These are phyloP conservation scores for Polypterus bichir DNA, from an alignment of 2,113 vertebrate species.

Conservation along the genomic window DNA sequence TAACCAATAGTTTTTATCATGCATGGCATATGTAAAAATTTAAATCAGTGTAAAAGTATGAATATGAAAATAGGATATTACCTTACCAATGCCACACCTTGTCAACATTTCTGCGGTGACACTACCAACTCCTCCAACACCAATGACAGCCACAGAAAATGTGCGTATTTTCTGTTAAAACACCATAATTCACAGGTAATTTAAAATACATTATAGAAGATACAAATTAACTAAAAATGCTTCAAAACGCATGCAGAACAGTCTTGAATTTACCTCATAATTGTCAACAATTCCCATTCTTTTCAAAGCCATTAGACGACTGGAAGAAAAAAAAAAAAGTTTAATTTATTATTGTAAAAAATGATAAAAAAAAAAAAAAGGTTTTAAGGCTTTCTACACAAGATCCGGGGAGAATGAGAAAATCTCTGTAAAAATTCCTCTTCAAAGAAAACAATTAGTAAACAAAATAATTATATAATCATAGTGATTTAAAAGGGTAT, in stretches of 20 bases:
- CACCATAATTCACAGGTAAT: not conserved
- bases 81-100: conserved; percentile 98
- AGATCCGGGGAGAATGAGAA: no score
- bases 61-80: conserved; percentile 55
- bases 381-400: no score
- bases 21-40: not conserved
- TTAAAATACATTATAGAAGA: not conserved
- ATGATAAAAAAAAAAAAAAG: no score
- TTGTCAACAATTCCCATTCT: conserved; percentile 93
- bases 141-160: conserved; percentile 78
- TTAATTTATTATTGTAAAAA: no score
- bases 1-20: no score
- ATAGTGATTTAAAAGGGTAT: no score
- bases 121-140: conserved; percentile 90
- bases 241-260: conserved; percentile 10
- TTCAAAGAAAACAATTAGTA: no score
- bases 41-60: not conserved
- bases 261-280: conserved; percentile 70
- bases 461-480: no score
- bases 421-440: no score
- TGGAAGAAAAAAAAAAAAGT: conserved; percentile 36
- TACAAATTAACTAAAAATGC: conserved; percentile 6
- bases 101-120: conserved; percentile 98
- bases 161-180: conserved; percentile 79
- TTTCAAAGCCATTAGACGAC: conserved; percentile 92